Evolutionary conservation across 2,113 vertebrate genomes (phyloP).

Genomic region (Vireo altiloquus): DNA sequence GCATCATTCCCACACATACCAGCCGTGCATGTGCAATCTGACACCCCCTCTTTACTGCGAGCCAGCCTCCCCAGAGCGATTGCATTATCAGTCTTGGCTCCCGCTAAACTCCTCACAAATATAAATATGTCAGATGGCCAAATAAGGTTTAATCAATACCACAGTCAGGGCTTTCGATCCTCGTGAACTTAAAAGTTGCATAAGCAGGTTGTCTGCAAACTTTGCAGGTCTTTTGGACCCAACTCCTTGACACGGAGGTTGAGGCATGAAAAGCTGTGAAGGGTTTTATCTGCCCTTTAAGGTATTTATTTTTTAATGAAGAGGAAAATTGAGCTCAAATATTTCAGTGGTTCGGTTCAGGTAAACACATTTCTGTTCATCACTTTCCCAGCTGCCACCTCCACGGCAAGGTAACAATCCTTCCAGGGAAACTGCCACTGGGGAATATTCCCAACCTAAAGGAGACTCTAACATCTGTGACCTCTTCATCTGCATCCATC

Average conservation of each 20-base stretch:
- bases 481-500: not conserved
- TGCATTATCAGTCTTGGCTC: not conserved
- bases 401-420: not conserved
- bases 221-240: not conserved
- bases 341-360: not conserved
- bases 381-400: not conserved
- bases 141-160: not conserved
- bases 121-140: not conserved
- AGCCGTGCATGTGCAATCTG: not conserved
- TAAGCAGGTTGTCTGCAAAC: not conserved
- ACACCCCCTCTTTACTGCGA: fast-evolving
- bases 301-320: not conserved
- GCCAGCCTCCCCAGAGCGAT: not conserved
- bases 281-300: not conserved
- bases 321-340: not conserved
- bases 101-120: not conserved
- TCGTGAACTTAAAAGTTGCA: fast-evolving
- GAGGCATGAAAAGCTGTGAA: not conserved
- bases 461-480: not conserved
- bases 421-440: not conserved
- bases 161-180: not conserved
- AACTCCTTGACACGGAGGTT: fast-evolving
- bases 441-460: not conserved
- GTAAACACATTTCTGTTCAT: not conserved
- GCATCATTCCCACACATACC: not conserved